Evolutionary conservation across 2,113 vertebrate species (phyloP), one percentile per base, ranked within the genome.

Genomic region (Malaclemys terrapin): DNA sequence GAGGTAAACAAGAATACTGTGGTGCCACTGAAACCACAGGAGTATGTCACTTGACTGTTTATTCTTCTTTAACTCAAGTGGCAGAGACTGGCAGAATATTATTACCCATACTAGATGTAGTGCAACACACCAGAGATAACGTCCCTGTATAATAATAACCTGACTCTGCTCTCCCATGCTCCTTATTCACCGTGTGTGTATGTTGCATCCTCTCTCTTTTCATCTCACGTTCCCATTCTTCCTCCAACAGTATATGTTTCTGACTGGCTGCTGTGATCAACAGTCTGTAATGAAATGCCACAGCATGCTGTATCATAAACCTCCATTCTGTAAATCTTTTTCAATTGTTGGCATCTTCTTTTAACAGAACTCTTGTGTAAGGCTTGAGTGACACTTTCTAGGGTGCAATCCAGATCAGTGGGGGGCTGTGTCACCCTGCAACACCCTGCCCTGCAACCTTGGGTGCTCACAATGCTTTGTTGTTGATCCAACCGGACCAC

Each of bases 281-380:
- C 0, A 0, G 84, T 86, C 45, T 35, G n/a, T 20, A 54, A 10
- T 2, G 27, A 8, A 88, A 25, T 8, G 89, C 72, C 20, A 59
- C 59, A 14, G 29, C 31, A 65, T 65, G 27, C 31, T 5, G 27
- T 50, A 14, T 1, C 76, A 4, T 0, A 47, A 12, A 19, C 24
- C 52, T 47, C 35, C 13, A 45, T 42, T 76, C 22, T 45, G 38
- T 42, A 42, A 45, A 76, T 76, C 38, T 76, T 76, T 76, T 35
- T 22, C 22, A 76, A 76, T 45, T 42, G 20, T n/a, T 52, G 19
- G 17, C 16, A 80, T 35, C 17, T 22, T 27, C 25, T 79, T 86
- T 83, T 72, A 85, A 53, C 8, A 4, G 80, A 95, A 82, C 38
- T n/a, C 2, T 50, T 2, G 24, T 80, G 84, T 90, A 27, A 72